These are phyloP conservation scores for Hippocampus kuda DNA, from an alignment of 2,797 vertebrate species.

Conservation along the genomic window DNA sequence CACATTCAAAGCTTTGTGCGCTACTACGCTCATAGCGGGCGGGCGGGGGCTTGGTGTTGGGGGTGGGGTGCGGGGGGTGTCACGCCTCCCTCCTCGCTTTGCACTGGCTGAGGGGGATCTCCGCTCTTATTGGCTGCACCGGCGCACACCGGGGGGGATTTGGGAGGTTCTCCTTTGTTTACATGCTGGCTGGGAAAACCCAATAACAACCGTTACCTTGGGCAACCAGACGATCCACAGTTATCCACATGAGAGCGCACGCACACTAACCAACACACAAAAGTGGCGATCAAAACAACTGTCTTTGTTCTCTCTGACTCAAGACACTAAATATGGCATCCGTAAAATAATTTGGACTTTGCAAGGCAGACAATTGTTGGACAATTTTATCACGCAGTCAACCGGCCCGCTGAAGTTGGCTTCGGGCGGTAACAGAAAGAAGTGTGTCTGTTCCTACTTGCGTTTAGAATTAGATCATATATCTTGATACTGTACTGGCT, in stretches of 20 bases:
- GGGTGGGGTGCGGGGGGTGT: slow-evolving; percentile 14
- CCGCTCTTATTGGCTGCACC: slow-evolving; percentile 44
- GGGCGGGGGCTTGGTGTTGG: not conserved
- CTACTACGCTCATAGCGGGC: slow-evolving; percentile 34
- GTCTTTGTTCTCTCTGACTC: slow-evolving; percentile 32
- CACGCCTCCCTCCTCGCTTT: slow-evolving; percentile 35
- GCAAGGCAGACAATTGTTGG: slow-evolving; percentile 17
- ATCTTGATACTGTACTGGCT: slow-evolving; percentile 41
- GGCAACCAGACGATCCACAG: slow-evolving; percentile 42
- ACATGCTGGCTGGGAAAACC: slow-evolving; percentile 56
- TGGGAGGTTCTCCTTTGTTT: slow-evolving; percentile 63
- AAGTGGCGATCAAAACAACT: slow-evolving; percentile 7
- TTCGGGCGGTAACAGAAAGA: slow-evolving; percentile 19
- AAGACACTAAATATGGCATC: slow-evolving; percentile 18
- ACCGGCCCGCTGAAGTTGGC: slow-evolving; percentile 2
- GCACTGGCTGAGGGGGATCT: slow-evolving; percentile 52
- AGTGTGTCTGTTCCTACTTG: slow-evolving; percentile 17
- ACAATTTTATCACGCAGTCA: slow-evolving; percentile 30
- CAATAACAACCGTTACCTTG: slow-evolving; percentile 64
- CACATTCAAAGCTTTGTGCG: slow-evolving; percentile 62
- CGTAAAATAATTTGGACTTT: slow-evolving; percentile 16
- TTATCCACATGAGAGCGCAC: slow-evolving; percentile 29
- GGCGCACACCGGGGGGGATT: slow-evolving; percentile 39
- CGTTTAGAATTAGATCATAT: slow-evolving; percentile 31
- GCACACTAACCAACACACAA: slow-evolving; percentile 1